Evolutionary conservation across 2,888 invertebrate species (phyloP).

Genomic region (Melanostoma scalare): DNA sequence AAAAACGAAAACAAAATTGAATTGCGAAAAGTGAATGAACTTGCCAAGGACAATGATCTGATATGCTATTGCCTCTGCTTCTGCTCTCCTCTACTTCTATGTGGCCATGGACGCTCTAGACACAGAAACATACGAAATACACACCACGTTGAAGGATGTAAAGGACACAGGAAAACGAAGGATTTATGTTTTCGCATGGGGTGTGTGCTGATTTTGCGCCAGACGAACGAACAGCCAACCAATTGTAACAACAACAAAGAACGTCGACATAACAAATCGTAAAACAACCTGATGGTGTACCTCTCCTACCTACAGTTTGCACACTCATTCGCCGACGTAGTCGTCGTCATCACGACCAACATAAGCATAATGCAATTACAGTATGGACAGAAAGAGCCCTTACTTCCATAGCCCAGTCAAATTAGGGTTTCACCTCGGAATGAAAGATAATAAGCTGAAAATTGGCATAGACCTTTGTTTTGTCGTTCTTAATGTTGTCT

Average conservation of each 20-base stretch:
- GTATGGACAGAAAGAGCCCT: background rate
- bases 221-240: conserved; percentile 64
- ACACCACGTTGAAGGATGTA: conserved; percentile 48
- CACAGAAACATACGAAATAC: conserved; percentile 48
- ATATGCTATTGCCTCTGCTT: conserved; percentile 16
- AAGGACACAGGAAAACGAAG: conserved; percentile 58
- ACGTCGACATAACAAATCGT: conserved; percentile 68
- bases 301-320: background rate
- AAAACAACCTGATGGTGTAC: conserved; percentile 70
- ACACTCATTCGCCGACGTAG: conserved; percentile 9
- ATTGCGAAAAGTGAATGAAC: conserved; percentile 70
- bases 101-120: conserved; percentile 35
- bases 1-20: conserved; percentile 44
- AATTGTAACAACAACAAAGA: conserved; percentile 62
- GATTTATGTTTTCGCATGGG: conserved; percentile 62
- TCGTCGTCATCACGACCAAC: background rate
- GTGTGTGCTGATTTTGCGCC: conserved; percentile 70
- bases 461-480: too few species aligned
- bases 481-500: too few species aligned
- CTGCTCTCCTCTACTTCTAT: conserved; percentile 12
- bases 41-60: conserved; percentile 72
- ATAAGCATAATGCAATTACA: conserved; percentile 24
- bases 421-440: too few species aligned
- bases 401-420: too few species aligned
- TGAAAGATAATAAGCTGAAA: too few species aligned